Conservation (phyloP, 2,888 invertebrate species). For the Calameuta idolon region DNA sequence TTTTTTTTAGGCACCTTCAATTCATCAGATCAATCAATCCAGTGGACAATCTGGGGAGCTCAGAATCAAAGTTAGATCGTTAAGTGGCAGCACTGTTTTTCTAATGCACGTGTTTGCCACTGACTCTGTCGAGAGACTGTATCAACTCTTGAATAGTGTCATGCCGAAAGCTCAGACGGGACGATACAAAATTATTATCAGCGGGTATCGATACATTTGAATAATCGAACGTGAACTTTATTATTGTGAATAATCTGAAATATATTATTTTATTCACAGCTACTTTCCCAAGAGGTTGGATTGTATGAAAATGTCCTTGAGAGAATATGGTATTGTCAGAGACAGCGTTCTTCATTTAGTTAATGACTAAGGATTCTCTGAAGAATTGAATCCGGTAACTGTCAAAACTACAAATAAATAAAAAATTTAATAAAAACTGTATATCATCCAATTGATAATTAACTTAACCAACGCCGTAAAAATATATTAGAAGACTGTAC, state of each 20-base stretch:
- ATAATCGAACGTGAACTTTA: background rate
- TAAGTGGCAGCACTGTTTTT: constrained; percentile 55
- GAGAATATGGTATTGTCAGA: constrained; percentile 51
- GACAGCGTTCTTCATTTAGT: constrained; percentile 59
- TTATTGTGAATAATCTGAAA: background rate
- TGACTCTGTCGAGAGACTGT: constrained; percentile 51
- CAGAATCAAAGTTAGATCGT: constrained; percentile 52
- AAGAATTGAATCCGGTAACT: background rate
- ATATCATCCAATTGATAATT: background rate
- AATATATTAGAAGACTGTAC: background rate
- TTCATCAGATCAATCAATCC: constrained; percentile 54
- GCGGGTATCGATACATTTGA: constrained; percentile 44
- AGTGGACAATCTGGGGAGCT: constrained; percentile 46
- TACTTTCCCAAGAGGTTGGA: constrained; percentile 51
- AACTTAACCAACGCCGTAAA: background rate
- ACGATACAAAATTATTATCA: constrained; percentile 55
- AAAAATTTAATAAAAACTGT: background rate
- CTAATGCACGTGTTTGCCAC: constrained; percentile 54
- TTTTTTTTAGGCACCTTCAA: constrained; percentile 46
- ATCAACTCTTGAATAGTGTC: constrained; percentile 53
- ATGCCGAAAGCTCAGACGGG: constrained; percentile 41
- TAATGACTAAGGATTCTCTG: constrained; percentile 37
- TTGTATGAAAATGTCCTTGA: constrained; percentile 42
- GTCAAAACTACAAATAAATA: background rate
- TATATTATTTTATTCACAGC: constrained; percentile 29